These are phyloP conservation scores for Furnarius figulus DNA, from an alignment of 2,113 vertebrate species.

Conservation along the genomic window DNA sequence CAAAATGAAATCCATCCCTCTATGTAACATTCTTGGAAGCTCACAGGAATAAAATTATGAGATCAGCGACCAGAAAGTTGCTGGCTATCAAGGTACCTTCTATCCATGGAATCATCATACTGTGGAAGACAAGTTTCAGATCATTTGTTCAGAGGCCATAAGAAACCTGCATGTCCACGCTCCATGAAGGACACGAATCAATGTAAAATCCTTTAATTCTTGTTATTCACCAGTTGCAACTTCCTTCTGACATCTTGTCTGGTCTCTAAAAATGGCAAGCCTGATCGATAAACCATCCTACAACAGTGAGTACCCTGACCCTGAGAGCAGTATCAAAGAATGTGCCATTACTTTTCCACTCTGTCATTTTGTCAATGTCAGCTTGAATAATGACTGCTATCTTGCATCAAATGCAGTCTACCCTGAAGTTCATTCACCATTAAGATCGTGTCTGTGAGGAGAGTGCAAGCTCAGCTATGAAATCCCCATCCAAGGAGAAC, in stretches of 20 bases:
- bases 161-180: background rate
- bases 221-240: conserved; percentile 1
- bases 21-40: conserved; percentile 17
- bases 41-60: background rate
- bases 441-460: conserved; percentile 1
- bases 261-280: conserved; percentile 43
- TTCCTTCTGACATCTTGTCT: conserved; percentile 49
- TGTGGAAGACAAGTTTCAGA: background rate
- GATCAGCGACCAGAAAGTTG: background rate
- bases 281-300: background rate
- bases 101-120: background rate
- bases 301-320: conserved; percentile 49
- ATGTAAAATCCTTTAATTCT: conserved; percentile 32
- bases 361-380: conserved; percentile 69
- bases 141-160: background rate
- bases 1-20: conserved; percentile 41
- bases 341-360: conserved; percentile 42
- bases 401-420: conserved; percentile 66
- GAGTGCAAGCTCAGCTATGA: conserved; percentile 64
- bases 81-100: background rate
- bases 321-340: conserved; percentile 61
- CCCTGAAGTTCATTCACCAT: conserved; percentile 62
- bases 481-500: conserved; percentile 14
- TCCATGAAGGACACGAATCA: background rate
- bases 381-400: conserved; percentile 64